Evolutionary conservation across 2,888 invertebrate genomes (phyloP).

Genomic region (Phasia obesa): DNA sequence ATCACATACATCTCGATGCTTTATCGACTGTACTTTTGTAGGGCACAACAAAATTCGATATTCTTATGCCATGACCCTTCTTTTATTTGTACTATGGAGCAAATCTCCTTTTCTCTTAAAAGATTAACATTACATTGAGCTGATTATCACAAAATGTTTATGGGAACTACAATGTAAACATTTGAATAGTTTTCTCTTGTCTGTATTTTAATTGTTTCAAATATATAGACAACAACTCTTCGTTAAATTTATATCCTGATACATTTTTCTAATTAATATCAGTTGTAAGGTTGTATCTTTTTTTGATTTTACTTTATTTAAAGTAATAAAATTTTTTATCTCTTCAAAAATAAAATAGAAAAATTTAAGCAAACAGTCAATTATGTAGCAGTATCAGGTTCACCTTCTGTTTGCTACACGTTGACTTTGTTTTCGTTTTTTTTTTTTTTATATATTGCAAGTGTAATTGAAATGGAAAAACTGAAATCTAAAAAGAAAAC

Average conservation of each 20-base stretch:
- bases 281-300: conserved; percentile 7
- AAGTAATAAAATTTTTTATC: neutral
- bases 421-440: neutral
- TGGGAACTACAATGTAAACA: conserved; percentile 37
- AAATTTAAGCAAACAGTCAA: conserved; percentile 34
- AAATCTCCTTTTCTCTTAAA: conserved; percentile 24
- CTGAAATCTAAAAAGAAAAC: too few species aligned
- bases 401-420: neutral
- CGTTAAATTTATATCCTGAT: neutral
- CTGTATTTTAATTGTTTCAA: conserved; percentile 43
- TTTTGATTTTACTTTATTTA: neutral
- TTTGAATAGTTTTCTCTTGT: conserved; percentile 41
- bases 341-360: conserved; percentile 13
- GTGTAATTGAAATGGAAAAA: conserved; percentile 32
- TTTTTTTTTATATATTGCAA: conserved; percentile 39
- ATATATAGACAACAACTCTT: conserved; percentile 28
- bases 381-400: conserved; percentile 19
- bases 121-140: conserved; percentile 55
- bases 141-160: conserved; percentile 56
- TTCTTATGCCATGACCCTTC: neutral
- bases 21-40: too few species aligned
- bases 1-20: too few species aligned
- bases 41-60: too few species aligned
- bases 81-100: conserved; percentile 15
- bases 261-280: conserved; percentile 24